Conservation (phyloP, 2,888 invertebrate genomes). For the Nephrocerus scutellatus region DNA sequence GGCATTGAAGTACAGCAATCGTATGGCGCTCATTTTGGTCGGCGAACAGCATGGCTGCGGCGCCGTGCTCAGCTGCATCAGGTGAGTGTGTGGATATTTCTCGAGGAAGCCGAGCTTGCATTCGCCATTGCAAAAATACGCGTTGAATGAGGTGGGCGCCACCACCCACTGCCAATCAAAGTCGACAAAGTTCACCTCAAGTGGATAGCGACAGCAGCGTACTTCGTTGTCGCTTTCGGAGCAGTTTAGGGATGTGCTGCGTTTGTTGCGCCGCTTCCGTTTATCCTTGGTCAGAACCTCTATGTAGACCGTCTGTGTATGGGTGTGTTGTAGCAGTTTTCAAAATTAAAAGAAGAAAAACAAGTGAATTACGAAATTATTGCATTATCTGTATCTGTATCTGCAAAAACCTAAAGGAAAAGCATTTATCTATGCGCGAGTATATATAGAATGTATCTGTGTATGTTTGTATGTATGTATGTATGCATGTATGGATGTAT, state of each 20-base stretch:
- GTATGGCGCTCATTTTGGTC: slow-evolving; percentile 76
- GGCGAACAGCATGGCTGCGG: slow-evolving; percentile 92
- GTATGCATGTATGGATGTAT: no score
- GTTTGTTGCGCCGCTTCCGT: slow-evolving; percentile 59
- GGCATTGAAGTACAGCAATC: slow-evolving; percentile 87
- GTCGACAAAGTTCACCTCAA: slow-evolving; percentile 76
- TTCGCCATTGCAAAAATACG: slow-evolving; percentile 93
- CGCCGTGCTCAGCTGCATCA: slow-evolving; percentile 74
- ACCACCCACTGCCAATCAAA: slow-evolving; percentile 99
- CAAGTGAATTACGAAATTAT: no score
- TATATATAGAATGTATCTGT: no score
- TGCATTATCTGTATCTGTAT: no score
- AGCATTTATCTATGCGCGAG: no score
- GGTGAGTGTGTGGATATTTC: slow-evolving; percentile 80
- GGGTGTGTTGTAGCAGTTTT: no score
- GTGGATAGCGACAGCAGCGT: slow-evolving; percentile 89
- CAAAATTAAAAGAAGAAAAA: no score
- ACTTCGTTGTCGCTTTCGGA: slow-evolving; percentile 65
- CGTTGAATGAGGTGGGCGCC: slow-evolving; percentile 89
- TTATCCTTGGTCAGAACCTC: slow-evolving; percentile 42
- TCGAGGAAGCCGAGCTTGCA: slow-evolving; percentile 84
- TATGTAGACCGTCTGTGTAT: slow-evolving; percentile 43
- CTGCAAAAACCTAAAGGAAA: no score
- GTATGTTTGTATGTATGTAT: no score
- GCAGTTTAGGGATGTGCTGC: slow-evolving; percentile 77